These are phyloP conservation scores for Drosophila suzukii DNA, from an alignment of 1,140 invertebrate genomes.

Conservation along the genomic window DNA sequence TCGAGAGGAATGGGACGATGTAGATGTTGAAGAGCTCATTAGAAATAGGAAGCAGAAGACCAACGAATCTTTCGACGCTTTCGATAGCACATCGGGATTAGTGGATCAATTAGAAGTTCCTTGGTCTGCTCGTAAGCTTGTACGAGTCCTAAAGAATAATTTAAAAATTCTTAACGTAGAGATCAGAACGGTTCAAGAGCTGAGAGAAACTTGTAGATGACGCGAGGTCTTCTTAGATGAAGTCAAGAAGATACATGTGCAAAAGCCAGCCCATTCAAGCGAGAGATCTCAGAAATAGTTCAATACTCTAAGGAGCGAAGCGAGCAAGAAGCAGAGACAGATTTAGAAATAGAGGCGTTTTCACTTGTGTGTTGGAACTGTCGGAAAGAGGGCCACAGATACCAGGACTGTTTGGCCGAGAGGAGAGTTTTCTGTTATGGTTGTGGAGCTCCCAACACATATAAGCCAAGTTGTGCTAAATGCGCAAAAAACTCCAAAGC, in stretches of 20 bases:
- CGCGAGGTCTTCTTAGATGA: no score
- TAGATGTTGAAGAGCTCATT: neutral
- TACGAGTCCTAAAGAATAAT: neutral
- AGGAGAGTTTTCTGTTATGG: no score
- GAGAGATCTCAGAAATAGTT: neutral
- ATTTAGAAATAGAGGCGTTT: neutral
- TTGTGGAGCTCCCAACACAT: no score
- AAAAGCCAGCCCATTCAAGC: neutral
- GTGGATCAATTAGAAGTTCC: neutral
- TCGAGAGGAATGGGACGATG: slow-evolving; percentile 2
- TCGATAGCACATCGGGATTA: neutral
- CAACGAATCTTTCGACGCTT: neutral
- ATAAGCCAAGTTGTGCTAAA: no score
- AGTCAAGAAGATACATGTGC: no score
- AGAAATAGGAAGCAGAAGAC: slow-evolving; percentile 3
- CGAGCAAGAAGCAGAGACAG: neutral
- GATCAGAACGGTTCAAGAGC: no score
- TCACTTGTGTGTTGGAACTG: neutral
- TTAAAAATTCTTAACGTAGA: no score
- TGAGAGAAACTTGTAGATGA: no score
- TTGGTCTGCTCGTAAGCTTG: no score
- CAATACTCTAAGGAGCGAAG: neutral
- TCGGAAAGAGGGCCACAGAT: slow-evolving; percentile 2
- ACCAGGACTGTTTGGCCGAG: neutral
- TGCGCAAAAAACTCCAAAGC: no score